Base-by-base conservation (phyloP, 1,140 invertebrate genomes). In the Cyclargus thomasi region DNA sequence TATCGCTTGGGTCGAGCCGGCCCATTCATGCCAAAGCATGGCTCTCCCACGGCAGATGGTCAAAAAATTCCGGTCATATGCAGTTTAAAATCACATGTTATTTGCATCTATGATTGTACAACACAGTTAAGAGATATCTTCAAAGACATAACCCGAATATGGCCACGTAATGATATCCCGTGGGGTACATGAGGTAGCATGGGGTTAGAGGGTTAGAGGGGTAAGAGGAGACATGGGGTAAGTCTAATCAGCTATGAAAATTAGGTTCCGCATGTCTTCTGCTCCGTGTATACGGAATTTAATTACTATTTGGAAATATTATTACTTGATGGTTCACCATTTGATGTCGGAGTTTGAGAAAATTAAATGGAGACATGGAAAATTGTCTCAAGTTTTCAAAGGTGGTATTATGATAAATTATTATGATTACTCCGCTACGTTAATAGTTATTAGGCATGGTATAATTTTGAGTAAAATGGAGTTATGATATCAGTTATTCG, bases 171-270 rank as follows among this genome's bases (percentile, higher is more conserved):
- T 83, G 78, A 69, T 80, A 89, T 85, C 82, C 84, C 81, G 39
- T 47, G 39, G 39, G 39, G 39, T 47, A 47, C 39, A 47, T 47
- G 39, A 1, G 39, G 39, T 47, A 47, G 39, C 39, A 47, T 47
- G 39, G 36, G 36, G n/a, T n/a, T n/a, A n/a, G n/a, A n/a, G n/a
- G 36, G 11, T 23, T 6, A 3, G 11, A 1, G 36, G 39, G 39
- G 39, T 47, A 29, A 29, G 29, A 4, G 29, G 29, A 8, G 29
- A 78, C 79, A 80, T 86, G 85, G 87, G 85, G 85, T 80, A 77
- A 80, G 78, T 83, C 85, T 90, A 90, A 90, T 90, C 87, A 90
- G 85, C 84, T 88, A 90, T 90, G 85, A 90, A 90, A 90, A 90
- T 90, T 90, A 88, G 87, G 87, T 88, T 90, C 85, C 85, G 81